These are phyloP conservation scores for Drosophila sucinea DNA, from an alignment of 1,140 invertebrate genomes.

Conservation along the genomic window DNA sequence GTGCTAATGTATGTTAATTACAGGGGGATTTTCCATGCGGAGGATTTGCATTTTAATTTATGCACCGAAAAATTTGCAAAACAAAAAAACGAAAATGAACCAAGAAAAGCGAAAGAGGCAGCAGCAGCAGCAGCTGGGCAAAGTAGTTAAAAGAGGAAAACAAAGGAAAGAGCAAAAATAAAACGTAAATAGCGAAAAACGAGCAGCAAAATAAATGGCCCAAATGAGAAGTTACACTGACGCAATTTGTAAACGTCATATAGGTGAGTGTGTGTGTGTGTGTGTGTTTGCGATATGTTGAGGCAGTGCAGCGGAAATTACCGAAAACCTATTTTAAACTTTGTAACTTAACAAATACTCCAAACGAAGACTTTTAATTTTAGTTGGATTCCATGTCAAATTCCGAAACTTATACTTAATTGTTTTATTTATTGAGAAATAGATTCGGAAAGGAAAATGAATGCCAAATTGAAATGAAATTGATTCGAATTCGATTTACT, in stretches of 20 bases:
- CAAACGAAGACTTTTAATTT: no score
- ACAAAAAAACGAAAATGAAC: conserved; percentile 20
- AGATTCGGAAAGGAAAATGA: no score
- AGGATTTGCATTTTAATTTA: conserved; percentile 83
- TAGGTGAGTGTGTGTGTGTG: conserved; percentile 35
- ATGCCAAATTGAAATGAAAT: no score
- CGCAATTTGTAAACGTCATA: conserved; percentile 63
- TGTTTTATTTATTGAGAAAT: no score
- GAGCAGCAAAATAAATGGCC: conserved; percentile 52
- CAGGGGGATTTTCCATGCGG: conserved; percentile 81
- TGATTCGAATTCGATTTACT: no score
- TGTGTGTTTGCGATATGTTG: conserved; percentile 43
- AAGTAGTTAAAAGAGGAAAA: conserved; percentile 56
- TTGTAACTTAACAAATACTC: not conserved
- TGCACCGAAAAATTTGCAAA: conserved; percentile 76
- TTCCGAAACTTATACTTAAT: no score
- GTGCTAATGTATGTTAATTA: conserved; percentile 82
- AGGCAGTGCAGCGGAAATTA: conserved; percentile 48
- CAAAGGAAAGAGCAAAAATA: conserved; percentile 40
- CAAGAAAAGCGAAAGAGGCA: not conserved
- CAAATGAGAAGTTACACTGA: conserved; percentile 71
- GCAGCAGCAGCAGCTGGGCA: conserved; percentile 33
- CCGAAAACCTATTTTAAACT: conserved; percentile 55
- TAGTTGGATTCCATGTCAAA: no score
- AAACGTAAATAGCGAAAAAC: conserved; percentile 24